Evolutionary conservation across 2,113 vertebrate species (phyloP).

Genomic region (Pseudorasbora parva): DNA sequence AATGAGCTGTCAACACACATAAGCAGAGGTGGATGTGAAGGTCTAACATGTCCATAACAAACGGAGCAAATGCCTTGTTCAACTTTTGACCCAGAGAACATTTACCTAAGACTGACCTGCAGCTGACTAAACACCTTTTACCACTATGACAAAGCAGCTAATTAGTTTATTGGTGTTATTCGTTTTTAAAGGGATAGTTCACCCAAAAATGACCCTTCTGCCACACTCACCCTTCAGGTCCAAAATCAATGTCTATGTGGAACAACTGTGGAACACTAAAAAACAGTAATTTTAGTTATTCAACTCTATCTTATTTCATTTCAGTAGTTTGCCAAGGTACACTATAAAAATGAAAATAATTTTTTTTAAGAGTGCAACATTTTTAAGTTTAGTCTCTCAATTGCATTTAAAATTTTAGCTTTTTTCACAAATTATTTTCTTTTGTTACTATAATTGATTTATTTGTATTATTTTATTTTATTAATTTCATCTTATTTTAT

Average conservation of each 20-base stretch:
- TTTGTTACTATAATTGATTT: too few relatives aligned
- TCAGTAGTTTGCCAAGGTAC: background rate
- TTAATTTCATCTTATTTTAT: too few relatives aligned
- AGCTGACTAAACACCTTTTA: constrained; percentile 32
- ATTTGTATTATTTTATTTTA: too few relatives aligned
- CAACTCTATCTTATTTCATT: background rate
- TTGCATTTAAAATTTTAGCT: background rate
- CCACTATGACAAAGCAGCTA: background rate
- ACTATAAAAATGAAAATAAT: too few relatives aligned
- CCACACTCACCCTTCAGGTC: background rate
- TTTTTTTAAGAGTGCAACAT: background rate
- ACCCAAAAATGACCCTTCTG: background rate
- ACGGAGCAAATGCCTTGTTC: background rate
- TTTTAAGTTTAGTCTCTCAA: background rate
- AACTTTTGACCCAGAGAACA: constrained; percentile 31
- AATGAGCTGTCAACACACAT: constrained; percentile 42
- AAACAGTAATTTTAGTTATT: background rate
- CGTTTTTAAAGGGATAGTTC: background rate
- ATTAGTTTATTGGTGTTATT: constrained; percentile 10
- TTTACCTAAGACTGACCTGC: constrained; percentile 30
- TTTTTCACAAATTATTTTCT: background rate
- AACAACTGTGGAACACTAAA: too few relatives aligned
- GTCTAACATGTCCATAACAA: constrained; percentile 25
- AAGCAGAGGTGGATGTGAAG: constrained; percentile 43
- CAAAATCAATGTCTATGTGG: background rate